phyloP scores from a whole-genome alignment of 2,113 vertebrate genomes.

The Mionectes macconnelli region DNA sequence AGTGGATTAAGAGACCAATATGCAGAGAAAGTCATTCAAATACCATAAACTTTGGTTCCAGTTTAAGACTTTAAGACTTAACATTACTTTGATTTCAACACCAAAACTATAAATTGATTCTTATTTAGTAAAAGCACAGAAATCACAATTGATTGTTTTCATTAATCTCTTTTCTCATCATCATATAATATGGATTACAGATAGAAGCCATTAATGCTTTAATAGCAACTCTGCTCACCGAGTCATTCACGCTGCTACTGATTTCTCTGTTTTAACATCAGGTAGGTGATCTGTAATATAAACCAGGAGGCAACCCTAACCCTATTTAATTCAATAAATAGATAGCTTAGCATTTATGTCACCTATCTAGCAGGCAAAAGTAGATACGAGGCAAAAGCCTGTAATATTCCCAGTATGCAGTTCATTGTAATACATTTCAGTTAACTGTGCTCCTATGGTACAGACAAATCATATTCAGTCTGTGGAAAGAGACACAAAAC shows the following conservation, averaged over 20 bases:
- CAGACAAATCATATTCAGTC: neutral
- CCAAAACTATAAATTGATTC: constrained; percentile 56
- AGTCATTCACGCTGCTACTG: constrained; percentile 27
- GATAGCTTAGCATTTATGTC: neutral
- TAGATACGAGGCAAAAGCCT: neutral
- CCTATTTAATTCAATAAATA: neutral
- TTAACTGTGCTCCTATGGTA: neutral
- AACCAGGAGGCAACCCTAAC: neutral
- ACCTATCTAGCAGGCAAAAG: neutral
- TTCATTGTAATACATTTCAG: neutral
- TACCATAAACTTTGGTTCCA: neutral
- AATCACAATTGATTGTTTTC: constrained; percentile 72
- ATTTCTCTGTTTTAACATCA: constrained; percentile 42
- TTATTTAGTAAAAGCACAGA: constrained; percentile 71
- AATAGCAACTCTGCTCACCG: constrained; percentile 48
- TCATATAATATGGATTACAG: constrained; percentile 69
- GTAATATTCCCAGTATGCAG: neutral
- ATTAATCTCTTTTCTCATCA: constrained; percentile 77
- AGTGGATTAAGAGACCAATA: neutral
- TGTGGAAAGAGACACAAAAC: neutral
- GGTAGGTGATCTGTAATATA: neutral
- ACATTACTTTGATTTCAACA: constrained; percentile 52
- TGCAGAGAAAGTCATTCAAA: neutral
- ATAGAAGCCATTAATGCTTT: constrained; percentile 60
- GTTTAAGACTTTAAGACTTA: constrained; percentile 55